A percentile compares a stretch with the other conserved stretches of the same genome.
phyloP scores from a whole-genome alignment of 1,140 invertebrate species.

The Mya arenaria region DNA sequence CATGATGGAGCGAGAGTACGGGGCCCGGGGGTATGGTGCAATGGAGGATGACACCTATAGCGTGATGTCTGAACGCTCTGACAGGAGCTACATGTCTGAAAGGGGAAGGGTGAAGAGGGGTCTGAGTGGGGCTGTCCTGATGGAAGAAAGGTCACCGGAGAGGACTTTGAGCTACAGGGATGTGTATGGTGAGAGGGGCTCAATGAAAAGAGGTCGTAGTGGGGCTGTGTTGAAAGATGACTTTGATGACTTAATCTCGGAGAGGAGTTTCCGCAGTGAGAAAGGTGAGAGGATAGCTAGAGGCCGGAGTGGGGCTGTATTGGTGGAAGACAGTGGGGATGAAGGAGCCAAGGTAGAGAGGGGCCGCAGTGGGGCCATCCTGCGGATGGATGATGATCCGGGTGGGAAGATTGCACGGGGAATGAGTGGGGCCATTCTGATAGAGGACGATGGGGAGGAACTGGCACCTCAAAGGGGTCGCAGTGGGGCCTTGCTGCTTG shows the following conservation, averaged over 20 bases:
- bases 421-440: not conserved
- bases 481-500: slow-evolving; percentile 9
- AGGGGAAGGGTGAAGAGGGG: not conserved
- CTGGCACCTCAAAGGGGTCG: not conserved
- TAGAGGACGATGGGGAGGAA: slow-evolving; percentile 5
- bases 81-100: not conserved
- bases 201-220: not conserved
- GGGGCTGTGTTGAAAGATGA: slow-evolving; percentile 10
- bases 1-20: not conserved
- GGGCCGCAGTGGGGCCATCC: not conserved
- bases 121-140: not conserved
- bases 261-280: not conserved
- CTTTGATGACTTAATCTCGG: not conserved
- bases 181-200: not conserved
- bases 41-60: not conserved
- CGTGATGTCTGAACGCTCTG: not conserved
- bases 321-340: not conserved
- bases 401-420: not conserved
- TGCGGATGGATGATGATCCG: slow-evolving; percentile 24
- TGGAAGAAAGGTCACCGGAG: not conserved
- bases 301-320: slow-evolving; percentile 5
- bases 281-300: not conserved
- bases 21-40: not conserved
- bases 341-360: not conserved
- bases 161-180: not conserved